A percentile compares a stretch with the other conserved stretches of the same genome.
These are phyloP conservation scores for Florisuga fusca DNA, from an alignment of 2,797 vertebrate genomes.

Conservation along the genomic window DNA sequence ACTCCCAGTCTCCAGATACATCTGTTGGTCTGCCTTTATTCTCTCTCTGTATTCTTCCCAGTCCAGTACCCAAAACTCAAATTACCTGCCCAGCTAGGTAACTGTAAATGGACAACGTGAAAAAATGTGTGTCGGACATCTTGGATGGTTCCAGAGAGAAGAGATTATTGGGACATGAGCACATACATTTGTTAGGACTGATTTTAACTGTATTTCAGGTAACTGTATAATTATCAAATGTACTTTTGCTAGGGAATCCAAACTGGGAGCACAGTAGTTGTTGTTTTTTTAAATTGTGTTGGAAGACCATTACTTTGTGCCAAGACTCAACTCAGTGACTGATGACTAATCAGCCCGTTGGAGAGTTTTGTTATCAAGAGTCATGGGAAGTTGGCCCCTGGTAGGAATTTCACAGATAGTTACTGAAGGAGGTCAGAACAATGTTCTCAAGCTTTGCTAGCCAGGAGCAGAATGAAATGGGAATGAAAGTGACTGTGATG, in stretches of 20 bases:
- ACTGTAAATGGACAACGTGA: background rate
- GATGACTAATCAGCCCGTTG: background rate
- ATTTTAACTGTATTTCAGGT: background rate
- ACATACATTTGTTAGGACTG: accelerated
- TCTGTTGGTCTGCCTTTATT: background rate
- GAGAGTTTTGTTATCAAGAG: constrained; percentile 15
- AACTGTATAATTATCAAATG: background rate
- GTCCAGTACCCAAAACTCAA: background rate
- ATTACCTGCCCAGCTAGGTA: background rate
- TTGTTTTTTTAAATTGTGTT: background rate
- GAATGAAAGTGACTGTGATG: background rate
- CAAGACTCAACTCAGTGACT: constrained; percentile 1
- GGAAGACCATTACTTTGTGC: background rate
- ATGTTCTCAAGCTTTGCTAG: background rate
- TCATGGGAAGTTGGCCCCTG: constrained; percentile 33
- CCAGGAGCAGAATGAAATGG: background rate
- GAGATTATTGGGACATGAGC: background rate
- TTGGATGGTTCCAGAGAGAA: background rate
- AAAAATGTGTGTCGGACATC: background rate
- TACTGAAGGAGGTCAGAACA: background rate
- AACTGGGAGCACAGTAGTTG: background rate
- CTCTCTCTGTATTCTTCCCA: background rate
- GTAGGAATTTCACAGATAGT: constrained; percentile 55
- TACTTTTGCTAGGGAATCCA: background rate
- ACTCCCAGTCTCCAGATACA: background rate